phyloP scores from a whole-genome alignment of 1,140 invertebrate species.

The Chironomus striatipennis region DNA sequence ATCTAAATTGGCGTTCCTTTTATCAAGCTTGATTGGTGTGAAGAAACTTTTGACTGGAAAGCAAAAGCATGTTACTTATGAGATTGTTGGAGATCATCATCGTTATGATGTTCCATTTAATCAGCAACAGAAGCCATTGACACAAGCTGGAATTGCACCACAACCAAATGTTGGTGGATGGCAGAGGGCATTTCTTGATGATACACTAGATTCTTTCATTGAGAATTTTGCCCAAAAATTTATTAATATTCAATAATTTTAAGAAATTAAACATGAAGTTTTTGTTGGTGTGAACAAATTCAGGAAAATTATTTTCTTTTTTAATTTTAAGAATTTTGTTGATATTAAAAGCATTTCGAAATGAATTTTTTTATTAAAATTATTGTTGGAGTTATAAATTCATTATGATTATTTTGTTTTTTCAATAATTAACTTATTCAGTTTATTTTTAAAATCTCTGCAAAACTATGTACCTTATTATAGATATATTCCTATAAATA shows the following conservation, averaged over 20 bases:
- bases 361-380: no score
- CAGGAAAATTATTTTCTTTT: no score
- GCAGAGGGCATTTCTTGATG: conserved; percentile 49
- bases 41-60: conserved; percentile 66
- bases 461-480: no score
- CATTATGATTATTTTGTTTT: no score
- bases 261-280: neutral
- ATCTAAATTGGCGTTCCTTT: conserved; percentile 68
- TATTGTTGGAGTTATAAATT: no score
- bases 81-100: conserved; percentile 59
- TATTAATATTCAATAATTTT: neutral
- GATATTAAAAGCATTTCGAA: no score
- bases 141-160: conserved; percentile 42
- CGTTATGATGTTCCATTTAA: conserved; percentile 34
- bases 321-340: no score
- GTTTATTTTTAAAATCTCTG: no score
- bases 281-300: neutral
- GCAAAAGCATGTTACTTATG: conserved; percentile 62
- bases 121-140: conserved; percentile 39
- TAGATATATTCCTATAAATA: no score
- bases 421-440: no score
- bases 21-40: conserved; percentile 68
- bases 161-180: conserved; percentile 47
- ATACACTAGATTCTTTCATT: conserved; percentile 26
- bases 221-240: conserved; percentile 15